These are phyloP conservation scores for Nebria salina DNA, from an alignment of 2,888 invertebrate species.

Conservation along the genomic window DNA sequence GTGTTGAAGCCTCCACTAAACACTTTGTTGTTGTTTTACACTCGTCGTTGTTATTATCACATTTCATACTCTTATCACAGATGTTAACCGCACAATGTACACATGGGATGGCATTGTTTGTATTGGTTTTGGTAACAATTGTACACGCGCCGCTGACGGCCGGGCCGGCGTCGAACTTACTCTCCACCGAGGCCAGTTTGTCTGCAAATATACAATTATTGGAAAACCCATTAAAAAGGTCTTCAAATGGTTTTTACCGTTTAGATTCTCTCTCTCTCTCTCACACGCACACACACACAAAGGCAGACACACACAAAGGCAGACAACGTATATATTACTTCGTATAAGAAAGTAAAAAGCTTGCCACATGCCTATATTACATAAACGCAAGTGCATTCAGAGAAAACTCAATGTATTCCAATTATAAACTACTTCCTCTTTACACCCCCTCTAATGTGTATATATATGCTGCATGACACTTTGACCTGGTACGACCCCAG, in stretches of 20 bases:
- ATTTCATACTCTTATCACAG: constrained; percentile 9
- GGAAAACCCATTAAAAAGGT: not conserved
- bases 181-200: constrained; percentile 19
- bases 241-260: too few species aligned
- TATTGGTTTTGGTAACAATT: not conserved
- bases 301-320: too few species aligned
- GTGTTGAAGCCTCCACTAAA: not conserved
- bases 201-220: not conserved
- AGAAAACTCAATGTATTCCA: not conserved
- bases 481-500: constrained; percentile 52
- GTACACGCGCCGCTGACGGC: not conserved
- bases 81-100: not conserved
- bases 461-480: constrained; percentile 1
- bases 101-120: not conserved
- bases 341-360: too few species aligned
- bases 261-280: too few species aligned
- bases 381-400: not conserved
- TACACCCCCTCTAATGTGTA: too few species aligned
- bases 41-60: not conserved
- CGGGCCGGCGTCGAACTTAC: not conserved
- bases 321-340: too few species aligned
- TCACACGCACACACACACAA: too few species aligned
- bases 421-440: not conserved
- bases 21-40: not conserved
- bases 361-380: too few species aligned